Evolutionary conservation across 2,888 invertebrate species (phyloP), one percentile per base, ranked within the genome.

Genomic region (Venusia cambrica): DNA sequence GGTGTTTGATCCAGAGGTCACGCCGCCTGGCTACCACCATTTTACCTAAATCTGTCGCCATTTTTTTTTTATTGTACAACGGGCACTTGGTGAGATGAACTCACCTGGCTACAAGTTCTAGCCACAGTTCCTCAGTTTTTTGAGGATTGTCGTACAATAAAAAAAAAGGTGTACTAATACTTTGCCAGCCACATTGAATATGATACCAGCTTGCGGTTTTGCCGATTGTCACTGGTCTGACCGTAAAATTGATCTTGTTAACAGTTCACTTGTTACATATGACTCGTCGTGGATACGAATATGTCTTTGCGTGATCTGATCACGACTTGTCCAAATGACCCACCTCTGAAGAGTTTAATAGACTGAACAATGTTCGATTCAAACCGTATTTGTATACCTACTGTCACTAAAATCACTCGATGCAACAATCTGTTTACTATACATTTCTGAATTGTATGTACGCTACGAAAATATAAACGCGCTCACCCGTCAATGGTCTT

Each of bases 271-370:
- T 67, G 58, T 62, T 61, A 55, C 52, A 62, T 64, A 68, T 60
- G 54, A 58, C 55, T 19, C 26, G 30, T 24, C 14, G 55, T 62
- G 61, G 60, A 71, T 60, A 61, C 55, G 50, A 65, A 65, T n/a
- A 62, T 57, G 57, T 55, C 50, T 54, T 50, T 80, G 69, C 74
- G 63, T 69, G 81, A 79, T 67, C 66, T 54, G 66, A 80, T 81
- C 77, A 79, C 72, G 75, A 60, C 62, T 62, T 69, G 60, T 66
- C 73, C 73, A 73, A 74, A 70, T 78, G 74, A 79, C 67, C 73
- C 65, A 67, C 60, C 71, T 73, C 68, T 77, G 74, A 79, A 83
- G 63, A 80, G 74, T 79, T 76, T 79, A 79, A 85, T 83, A 77
- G 72, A 78, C 73, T 71, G 76, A 72, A 83, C 81, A 83, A 79